phyloP scores from a whole-genome alignment of 2,888 invertebrate species.

The Nebria brevicollis region DNA sequence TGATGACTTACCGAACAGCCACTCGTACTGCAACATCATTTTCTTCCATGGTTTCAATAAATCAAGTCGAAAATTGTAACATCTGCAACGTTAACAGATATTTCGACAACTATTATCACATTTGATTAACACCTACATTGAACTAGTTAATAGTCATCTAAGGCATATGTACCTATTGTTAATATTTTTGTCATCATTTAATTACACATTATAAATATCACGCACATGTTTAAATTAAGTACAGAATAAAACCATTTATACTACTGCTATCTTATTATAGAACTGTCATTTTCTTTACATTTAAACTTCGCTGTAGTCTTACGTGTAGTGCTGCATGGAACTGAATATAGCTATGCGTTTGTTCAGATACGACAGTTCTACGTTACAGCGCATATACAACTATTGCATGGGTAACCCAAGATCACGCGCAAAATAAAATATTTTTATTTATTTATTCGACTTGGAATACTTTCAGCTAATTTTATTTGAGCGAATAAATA shows the following conservation, averaged over 20 bases:
- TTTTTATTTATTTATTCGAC: no score
- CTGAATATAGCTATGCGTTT: background rate
- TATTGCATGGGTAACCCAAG: background rate
- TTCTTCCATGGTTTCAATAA: conserved; percentile 65
- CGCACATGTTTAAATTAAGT: background rate
- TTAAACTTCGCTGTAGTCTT: background rate
- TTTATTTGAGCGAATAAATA: no score
- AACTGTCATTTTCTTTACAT: background rate
- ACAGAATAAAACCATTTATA: background rate
- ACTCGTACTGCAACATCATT: conserved; percentile 76
- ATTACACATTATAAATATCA: background rate
- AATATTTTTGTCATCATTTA: background rate
- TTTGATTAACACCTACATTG: conserved; percentile 56
- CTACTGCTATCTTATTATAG: background rate
- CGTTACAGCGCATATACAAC: background rate
- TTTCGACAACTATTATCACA: conserved; percentile 41
- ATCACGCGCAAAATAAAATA: background rate
- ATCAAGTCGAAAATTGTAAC: conserved; percentile 41
- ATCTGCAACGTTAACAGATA: conserved; percentile 43
- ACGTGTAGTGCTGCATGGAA: background rate
- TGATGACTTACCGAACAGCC: conserved; percentile 70
- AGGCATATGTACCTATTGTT: background rate
- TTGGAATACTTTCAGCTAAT: no score
- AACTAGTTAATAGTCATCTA: conserved; percentile 21
- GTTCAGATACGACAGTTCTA: background rate